phyloP scores from a whole-genome alignment of 2,888 invertebrate genomes.

The Atrina japonica region DNA sequence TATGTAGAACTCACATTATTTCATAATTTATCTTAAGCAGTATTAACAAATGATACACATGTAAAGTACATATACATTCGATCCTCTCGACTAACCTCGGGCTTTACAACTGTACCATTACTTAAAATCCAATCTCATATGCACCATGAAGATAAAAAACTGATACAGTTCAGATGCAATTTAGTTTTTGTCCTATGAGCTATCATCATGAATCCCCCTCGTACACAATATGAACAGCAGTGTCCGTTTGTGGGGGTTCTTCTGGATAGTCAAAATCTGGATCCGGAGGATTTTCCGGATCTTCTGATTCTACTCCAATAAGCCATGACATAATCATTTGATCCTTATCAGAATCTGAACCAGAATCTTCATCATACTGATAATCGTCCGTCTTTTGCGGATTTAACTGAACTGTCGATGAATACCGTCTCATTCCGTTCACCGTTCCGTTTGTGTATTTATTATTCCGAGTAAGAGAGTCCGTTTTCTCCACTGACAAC shows the following conservation, averaged over 20 bases:
- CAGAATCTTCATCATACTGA: slow-evolving; percentile 44
- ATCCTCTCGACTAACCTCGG: no score
- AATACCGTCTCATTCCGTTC: slow-evolving; percentile 54
- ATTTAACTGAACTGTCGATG: slow-evolving; percentile 46
- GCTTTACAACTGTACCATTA: no score
- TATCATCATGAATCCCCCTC: slow-evolving; percentile 53
- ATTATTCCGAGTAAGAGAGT: slow-evolving; percentile 31
- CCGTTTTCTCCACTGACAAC: slow-evolving; percentile 43
- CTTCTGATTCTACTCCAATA: slow-evolving; percentile 54
- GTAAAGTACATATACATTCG: no score
- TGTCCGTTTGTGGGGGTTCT: slow-evolving; percentile 60
- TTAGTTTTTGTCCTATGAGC: no score
- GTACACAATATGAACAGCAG: slow-evolving; percentile 61
- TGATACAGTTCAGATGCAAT: no score
- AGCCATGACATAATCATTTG: slow-evolving; percentile 59
- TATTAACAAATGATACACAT: no score
- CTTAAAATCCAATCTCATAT: no score
- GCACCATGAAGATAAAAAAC: no score
- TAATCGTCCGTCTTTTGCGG: slow-evolving; percentile 12
- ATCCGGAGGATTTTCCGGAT: slow-evolving; percentile 55
- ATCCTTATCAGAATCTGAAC: slow-evolving; percentile 56
- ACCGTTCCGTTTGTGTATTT: slow-evolving; percentile 36
- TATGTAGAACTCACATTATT: no score
- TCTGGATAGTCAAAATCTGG: slow-evolving; percentile 56
- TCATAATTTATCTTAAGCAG: no score